Conservation (phyloP, 2,888 invertebrate species). For the Andrena praecox region DNA sequence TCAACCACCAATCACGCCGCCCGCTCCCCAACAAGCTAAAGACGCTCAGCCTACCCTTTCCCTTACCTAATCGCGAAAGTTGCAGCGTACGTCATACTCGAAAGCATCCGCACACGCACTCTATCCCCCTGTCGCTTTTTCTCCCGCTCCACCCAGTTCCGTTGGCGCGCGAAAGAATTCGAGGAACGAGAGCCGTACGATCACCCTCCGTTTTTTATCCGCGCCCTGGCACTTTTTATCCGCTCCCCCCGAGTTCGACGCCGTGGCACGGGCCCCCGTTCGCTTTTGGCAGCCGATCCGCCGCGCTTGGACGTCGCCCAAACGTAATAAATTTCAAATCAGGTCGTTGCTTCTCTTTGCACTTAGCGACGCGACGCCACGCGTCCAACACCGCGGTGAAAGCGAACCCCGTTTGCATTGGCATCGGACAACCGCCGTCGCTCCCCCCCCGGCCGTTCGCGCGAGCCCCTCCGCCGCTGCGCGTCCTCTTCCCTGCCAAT, state of each 20-base stretch:
- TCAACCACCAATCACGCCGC: not conserved
- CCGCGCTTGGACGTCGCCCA: slow-evolving; percentile 76
- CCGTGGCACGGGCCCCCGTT: slow-evolving; percentile 35
- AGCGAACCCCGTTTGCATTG: slow-evolving; percentile 32
- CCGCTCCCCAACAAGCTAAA: not conserved
- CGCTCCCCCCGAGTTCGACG: slow-evolving; percentile 43
- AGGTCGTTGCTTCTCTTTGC: slow-evolving; percentile 77
- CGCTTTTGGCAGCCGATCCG: slow-evolving; percentile 71
- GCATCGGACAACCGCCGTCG: slow-evolving; percentile 12
- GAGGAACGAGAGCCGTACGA: slow-evolving; percentile 26
- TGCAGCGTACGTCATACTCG: slow-evolving; percentile 26
- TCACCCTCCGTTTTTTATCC: slow-evolving; percentile 26
- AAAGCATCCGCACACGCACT: not conserved
- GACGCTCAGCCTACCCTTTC: not conserved
- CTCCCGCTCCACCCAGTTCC: not conserved
- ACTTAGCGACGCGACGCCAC: slow-evolving; percentile 56
- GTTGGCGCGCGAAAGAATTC: slow-evolving; percentile 47
- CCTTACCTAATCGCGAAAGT: not conserved
- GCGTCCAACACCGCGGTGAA: slow-evolving; percentile 48
- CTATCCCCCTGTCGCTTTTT: not conserved
- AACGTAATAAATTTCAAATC: slow-evolving; percentile 79
- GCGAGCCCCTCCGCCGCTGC: slow-evolving; percentile 8
- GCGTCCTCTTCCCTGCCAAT: not conserved
- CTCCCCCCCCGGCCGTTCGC: slow-evolving; percentile 1
- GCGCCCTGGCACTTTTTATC: not conserved